phyloP scores from a whole-genome alignment of 2,113 vertebrate species.

The Salvelinus fontinalis region DNA sequence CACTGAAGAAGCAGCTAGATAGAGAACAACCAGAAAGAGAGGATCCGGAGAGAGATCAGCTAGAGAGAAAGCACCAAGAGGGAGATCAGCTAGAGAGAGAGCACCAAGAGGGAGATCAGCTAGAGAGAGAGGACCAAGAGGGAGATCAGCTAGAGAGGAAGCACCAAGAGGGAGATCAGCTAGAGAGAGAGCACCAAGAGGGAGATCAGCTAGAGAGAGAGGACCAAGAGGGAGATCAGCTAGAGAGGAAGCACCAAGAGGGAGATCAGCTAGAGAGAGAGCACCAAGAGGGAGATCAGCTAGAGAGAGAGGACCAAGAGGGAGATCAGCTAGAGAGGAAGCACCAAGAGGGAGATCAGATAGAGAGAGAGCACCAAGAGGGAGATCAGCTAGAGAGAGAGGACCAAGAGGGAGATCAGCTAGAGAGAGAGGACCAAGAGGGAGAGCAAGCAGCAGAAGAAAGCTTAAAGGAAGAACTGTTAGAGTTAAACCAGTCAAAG shows the following conservation, averaged over 20 bases:
- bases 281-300: background rate
- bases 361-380: background rate
- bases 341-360: background rate
- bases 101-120: background rate
- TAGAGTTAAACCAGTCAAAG: background rate
- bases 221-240: conserved; percentile 31
- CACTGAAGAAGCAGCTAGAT: background rate
- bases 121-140: background rate
- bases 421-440: background rate
- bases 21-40: background rate
- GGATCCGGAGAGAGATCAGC: background rate
- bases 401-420: background rate
- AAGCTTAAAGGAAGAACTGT: no score
- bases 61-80: background rate
- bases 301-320: background rate
- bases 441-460: background rate
- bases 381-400: background rate
- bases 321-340: background rate
- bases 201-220: background rate
- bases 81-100: background rate
- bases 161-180: background rate
- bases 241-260: background rate
- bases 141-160: background rate
- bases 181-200: background rate
- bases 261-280: background rate